A percentile compares a stretch with the other conserved stretches of the same genome.
phyloP scores from a whole-genome alignment of 2,113 vertebrate species.

The Nestor notabilis region DNA sequence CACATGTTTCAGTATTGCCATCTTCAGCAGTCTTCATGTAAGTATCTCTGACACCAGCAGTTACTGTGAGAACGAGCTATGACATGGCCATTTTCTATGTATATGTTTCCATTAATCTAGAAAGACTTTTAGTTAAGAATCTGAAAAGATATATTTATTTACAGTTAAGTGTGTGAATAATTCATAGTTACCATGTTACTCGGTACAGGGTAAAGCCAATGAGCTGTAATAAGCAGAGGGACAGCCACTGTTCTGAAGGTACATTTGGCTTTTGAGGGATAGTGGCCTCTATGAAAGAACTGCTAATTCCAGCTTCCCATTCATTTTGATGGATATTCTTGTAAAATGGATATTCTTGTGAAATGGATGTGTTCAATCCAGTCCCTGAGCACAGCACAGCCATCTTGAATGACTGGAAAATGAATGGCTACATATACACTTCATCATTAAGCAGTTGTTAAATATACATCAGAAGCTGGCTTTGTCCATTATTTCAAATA shows the following conservation, averaged over 20 bases:
- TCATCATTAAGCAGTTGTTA: not conserved
- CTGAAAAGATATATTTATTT: not conserved
- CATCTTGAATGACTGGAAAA: not conserved
- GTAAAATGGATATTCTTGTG: not conserved
- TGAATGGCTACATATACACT: not conserved
- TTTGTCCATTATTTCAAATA: not conserved
- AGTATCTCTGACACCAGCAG: not conserved
- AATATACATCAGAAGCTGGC: not conserved
- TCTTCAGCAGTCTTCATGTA: not conserved
- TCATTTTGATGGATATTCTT: not conserved
- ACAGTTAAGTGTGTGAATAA: not conserved
- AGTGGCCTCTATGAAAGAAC: not conserved
- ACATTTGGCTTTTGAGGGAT: not conserved
- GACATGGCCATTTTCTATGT: not conserved
- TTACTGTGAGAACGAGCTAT: not conserved
- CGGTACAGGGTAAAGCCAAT: not conserved
- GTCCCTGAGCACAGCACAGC: not conserved
- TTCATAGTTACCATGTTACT: not conserved
- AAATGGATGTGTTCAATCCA: not conserved
- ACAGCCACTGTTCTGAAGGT: not conserved
- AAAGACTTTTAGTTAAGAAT: not conserved
- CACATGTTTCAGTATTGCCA: not conserved
- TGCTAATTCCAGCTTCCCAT: not conserved
- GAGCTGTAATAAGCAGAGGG: not conserved
- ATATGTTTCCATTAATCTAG: not conserved